These are phyloP conservation scores for fruit fly (Drosophila melanogaster) DNA, from an alignment of 1,140 invertebrate genomes.

Conservation along the genomic window DNA sequence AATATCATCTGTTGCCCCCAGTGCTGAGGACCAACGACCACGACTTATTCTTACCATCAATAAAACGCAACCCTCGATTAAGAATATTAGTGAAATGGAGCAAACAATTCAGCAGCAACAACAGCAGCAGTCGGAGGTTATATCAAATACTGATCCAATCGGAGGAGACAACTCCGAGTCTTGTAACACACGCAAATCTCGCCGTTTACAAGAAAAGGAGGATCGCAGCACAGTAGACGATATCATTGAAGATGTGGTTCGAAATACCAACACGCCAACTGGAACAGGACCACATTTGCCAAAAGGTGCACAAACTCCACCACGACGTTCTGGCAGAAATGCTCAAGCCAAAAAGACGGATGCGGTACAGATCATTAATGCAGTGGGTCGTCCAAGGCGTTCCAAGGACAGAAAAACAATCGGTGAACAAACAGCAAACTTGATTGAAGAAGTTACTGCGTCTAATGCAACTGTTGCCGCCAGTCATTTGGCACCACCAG, in stretches of 20 bases:
- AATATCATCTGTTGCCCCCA: neutral
- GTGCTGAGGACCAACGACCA: slow-evolving; percentile 86
- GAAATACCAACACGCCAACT: slow-evolving; percentile 87
- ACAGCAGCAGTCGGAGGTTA: slow-evolving; percentile 8
- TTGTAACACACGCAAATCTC: slow-evolving; percentile 91
- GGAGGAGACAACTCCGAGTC: slow-evolving; percentile 87
- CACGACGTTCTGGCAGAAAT: slow-evolving; percentile 67
- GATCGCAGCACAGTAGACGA: slow-evolving; percentile 93
- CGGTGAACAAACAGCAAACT: slow-evolving; percentile 86
- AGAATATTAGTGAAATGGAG: slow-evolving; percentile 51
- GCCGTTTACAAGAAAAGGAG: slow-evolving; percentile 90
- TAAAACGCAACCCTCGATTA: slow-evolving; percentile 85
- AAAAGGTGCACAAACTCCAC: slow-evolving; percentile 78
- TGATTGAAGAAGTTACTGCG: slow-evolving; percentile 85
- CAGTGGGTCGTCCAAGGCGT: slow-evolving; percentile 86
- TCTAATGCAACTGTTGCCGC: slow-evolving; percentile 6
- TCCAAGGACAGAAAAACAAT: slow-evolving; percentile 87
- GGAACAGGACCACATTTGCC: slow-evolving; percentile 68
- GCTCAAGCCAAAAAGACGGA: slow-evolving; percentile 64
- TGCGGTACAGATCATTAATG: slow-evolving; percentile 85
- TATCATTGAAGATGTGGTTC: slow-evolving; percentile 93
- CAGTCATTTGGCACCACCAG: neutral
- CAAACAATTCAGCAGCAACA: slow-evolving; percentile 25
- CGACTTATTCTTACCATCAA: slow-evolving; percentile 90
- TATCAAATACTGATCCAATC: slow-evolving; percentile 26